A percentile compares a stretch with the other conserved stretches of the same genome.
Evolutionary conservation across 2,797 vertebrate species (phyloP).

Genomic region (Cyclopterus lumpus): DNA sequence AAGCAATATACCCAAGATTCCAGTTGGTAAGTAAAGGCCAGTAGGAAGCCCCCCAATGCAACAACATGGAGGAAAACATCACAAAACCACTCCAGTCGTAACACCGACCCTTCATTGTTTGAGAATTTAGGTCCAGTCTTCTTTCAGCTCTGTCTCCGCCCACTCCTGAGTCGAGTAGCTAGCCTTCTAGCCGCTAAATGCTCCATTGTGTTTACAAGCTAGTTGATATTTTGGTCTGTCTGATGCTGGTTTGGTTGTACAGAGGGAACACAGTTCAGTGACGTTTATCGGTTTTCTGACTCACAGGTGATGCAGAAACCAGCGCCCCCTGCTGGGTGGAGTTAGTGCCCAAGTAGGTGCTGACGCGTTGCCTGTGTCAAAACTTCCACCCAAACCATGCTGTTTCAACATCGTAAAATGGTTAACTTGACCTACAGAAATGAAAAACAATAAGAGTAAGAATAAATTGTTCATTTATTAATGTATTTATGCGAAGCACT

Average conservation of each 20-base stretch:
- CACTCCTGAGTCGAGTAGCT: not conserved
- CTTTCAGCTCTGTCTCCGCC: not conserved
- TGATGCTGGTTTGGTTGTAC: not conserved
- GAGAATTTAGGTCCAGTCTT: not conserved
- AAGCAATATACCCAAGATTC: not conserved
- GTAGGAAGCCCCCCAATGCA: not conserved
- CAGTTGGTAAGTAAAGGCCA: not conserved
- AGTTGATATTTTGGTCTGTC: not conserved
- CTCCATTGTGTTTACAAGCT: not conserved
- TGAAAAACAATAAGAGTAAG: not conserved
- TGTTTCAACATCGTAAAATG: not conserved
- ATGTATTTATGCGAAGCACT: not conserved
- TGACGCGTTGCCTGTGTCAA: not conserved
- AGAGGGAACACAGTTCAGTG: not conserved
- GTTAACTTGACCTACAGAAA: not conserved
- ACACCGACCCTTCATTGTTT: not conserved
- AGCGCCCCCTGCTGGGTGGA: not conserved
- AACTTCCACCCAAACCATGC: not conserved
- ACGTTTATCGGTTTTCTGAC: not conserved
- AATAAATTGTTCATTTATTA: not conserved
- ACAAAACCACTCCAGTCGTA: not conserved
- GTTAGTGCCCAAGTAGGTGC: not conserved
- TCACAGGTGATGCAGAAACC: not conserved
- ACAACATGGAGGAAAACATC: not conserved
- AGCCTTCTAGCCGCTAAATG: not conserved